Evolutionary conservation across 2,113 vertebrate species (phyloP).

Genomic region (Pseudorhombus dupliciocellatus): DNA sequence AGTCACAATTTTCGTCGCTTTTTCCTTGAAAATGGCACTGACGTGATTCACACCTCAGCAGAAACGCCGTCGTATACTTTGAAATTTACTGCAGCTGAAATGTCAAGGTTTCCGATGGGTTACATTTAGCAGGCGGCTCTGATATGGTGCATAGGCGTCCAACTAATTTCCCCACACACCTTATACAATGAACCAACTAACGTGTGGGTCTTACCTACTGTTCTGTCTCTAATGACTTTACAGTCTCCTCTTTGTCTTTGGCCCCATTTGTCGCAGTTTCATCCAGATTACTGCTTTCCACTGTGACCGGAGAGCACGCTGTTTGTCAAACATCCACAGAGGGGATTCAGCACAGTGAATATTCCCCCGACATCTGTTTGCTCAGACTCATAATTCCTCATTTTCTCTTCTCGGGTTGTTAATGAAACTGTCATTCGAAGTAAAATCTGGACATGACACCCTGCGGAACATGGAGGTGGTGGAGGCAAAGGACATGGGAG

Average conservation of each 20-base stretch:
- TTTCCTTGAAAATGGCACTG: not conserved
- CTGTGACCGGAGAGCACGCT: not conserved
- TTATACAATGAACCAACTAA: not conserved
- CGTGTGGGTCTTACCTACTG: not conserved
- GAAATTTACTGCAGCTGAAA: not conserved
- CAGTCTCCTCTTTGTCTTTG: not conserved
- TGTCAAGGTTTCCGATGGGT: not conserved
- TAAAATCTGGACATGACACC: not conserved
- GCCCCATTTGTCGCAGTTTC: constrained; percentile 13
- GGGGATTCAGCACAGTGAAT: not conserved
- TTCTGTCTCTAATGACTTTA: constrained; percentile 1
- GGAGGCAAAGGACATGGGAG: not conserved
- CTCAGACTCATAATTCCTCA: constrained; percentile 1
- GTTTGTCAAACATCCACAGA: constrained; percentile 14
- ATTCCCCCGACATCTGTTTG: not conserved
- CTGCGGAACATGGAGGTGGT: not conserved
- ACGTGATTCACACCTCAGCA: not conserved
- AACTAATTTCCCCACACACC: not conserved
- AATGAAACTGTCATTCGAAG: constrained; percentile 1
- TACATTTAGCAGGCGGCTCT: not conserved
- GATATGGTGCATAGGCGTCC: not conserved
- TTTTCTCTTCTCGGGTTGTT: not conserved
- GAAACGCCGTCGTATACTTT: not conserved
- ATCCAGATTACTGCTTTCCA: not conserved
- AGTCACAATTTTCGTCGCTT: not conserved